Base-by-base conservation (phyloP, 1,140 invertebrate genomes). In the Elymnias hypermnestra region DNA sequence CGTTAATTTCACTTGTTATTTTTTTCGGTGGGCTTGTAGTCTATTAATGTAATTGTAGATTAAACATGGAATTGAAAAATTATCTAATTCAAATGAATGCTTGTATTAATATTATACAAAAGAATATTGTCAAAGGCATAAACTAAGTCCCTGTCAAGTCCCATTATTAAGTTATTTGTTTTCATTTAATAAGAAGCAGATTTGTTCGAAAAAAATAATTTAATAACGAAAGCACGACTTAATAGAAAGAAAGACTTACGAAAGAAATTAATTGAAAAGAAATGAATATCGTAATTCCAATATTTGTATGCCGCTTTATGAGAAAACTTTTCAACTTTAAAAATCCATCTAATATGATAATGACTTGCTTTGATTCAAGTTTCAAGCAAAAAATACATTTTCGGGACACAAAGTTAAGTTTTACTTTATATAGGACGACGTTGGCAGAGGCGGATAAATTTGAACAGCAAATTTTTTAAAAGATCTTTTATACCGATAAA, bases 301-400 rank as follows among this genome's bases (percentile, higher is more conserved):
- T 36, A 19, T 36, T 36, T 36, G 33, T 36, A 19, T 36, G 18
- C 33, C 33, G 33, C 17, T 36, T 36, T 36, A 36, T 36, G 33
- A 36, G 17, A 21, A 36, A 36, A 36, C 2, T 36, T 36, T 33
- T 36, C 8, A 36, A 36, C 17, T 36, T 36, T 19, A 10, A 36
- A 21, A 36, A 36, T 36, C 31, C 31, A 12, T 35, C 33, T 36
- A 21, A 36, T 17, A 36, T 36, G 17, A 36, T 36, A 36, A 36
- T 36, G 33, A 33, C 31, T 13, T 8, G 31, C 14, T 33, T 12
- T 31, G 31, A 36, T 36, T 36, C 18, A 19, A 36, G 18, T 15
- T 21, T 21, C 18, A 8, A 15, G 29, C 19, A 21, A 33, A 33
- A 33, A 33, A 15, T 33, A 7, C 29, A 33, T 33, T 33, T 29